These are phyloP conservation scores for Eubasilissa regina DNA, from an alignment of 1,140 invertebrate species.

Conservation along the genomic window DNA sequence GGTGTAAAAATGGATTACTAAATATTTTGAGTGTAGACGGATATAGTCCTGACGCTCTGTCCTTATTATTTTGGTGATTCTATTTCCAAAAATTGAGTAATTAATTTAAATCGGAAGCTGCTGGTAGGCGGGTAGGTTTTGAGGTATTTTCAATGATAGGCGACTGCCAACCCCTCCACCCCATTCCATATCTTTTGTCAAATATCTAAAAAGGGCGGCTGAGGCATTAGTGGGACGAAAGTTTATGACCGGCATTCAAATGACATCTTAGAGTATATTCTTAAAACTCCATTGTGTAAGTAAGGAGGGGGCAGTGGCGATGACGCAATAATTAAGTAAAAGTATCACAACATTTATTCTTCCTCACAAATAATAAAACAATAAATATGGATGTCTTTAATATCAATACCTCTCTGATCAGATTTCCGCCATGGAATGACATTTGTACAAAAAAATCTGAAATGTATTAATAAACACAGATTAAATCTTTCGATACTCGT, in stretches of 20 bases:
- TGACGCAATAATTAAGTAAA: conserved; percentile 7
- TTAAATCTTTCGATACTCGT: too few species aligned
- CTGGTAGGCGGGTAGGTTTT: neutral
- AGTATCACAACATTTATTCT: neutral
- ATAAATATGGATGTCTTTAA: too few species aligned
- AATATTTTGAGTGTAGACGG: neutral
- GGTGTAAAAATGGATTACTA: neutral
- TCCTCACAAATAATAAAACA: too few species aligned
- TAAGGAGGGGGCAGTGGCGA: conserved; percentile 1
- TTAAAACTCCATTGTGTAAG: conserved; percentile 12
- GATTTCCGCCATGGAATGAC: too few species aligned
- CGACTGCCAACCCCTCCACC: conserved; percentile 1
- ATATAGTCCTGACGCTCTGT: neutral
- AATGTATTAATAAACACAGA: too few species aligned
- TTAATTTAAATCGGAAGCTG: conserved; percentile 17
- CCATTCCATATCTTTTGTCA: conserved; percentile 25
- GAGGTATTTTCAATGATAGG: conserved; percentile 25
- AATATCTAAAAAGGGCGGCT: conserved; percentile 37
- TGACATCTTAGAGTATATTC: conserved; percentile 32
- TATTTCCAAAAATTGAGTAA: conserved; percentile 2
- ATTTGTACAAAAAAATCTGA: too few species aligned
- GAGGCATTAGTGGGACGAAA: conserved; percentile 27
- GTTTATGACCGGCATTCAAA: conserved; percentile 44
- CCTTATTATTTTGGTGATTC: neutral
- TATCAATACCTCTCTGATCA: too few species aligned